Conservation (phyloP, 2,888 invertebrate species). For the Myathropa florea region DNA sequence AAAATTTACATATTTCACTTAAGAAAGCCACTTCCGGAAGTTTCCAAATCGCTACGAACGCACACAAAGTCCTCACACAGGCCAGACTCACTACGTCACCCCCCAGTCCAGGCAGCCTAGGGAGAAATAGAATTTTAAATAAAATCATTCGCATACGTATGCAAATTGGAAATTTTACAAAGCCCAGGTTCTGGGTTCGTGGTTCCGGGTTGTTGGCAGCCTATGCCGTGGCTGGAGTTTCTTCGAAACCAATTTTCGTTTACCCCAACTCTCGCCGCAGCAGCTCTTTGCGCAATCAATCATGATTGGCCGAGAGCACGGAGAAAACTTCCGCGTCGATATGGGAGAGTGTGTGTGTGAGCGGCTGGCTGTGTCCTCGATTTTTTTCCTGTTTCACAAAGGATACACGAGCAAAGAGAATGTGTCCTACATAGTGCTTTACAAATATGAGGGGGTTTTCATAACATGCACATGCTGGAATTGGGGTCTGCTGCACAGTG, state of each 20-base stretch:
- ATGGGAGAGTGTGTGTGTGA: background rate
- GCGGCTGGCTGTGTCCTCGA: background rate
- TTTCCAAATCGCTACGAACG: conserved; percentile 1
- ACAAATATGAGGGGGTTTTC: background rate
- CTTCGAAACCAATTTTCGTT: conserved; percentile 46
- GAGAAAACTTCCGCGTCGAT: background rate
- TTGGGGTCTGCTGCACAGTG: background rate
- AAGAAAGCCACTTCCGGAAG: conserved; percentile 32
- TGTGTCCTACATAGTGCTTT: background rate
- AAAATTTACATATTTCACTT: conserved; percentile 54
- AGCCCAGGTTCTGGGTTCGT: background rate
- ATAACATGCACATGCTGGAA: background rate
- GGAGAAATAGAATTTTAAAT: conserved; percentile 55
- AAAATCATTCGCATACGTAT: conserved; percentile 45
- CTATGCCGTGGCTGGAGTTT: background rate
- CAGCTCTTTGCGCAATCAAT: conserved; percentile 39
- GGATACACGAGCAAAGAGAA: background rate
- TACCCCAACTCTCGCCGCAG: background rate
- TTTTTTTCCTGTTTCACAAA: background rate
- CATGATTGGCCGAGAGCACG: conserved; percentile 43
- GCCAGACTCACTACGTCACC: background rate
- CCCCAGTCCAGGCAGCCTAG: background rate
- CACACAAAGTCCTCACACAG: background rate
- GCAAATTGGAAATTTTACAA: conserved; percentile 52
- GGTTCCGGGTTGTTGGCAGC: background rate